Base-by-base conservation (phyloP, 2,113 vertebrate species). In the Cyphomyrus discorhynchus region DNA sequence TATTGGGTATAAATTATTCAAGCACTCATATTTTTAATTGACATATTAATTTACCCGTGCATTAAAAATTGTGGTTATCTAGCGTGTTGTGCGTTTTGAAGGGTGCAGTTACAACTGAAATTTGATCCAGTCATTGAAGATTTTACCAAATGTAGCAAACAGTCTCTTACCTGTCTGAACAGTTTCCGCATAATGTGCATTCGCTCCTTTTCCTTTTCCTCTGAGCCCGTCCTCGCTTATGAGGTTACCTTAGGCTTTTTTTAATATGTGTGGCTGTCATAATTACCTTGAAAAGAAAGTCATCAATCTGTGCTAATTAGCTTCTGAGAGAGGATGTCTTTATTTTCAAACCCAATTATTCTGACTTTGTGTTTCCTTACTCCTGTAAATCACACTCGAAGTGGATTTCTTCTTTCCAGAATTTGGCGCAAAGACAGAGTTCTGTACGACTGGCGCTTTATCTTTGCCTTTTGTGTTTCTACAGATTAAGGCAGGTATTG, bases 291-390 rank as follows among this genome's bases (percentile, higher is more conserved):
- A 52, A 89, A 82, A 53, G 45, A 46, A 89, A 87, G 85, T 53
- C 85, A 89, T 89, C 88, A 52, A 47, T 89, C 88, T 83, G 88
- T 56, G 88, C 74, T 89, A 89, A 89, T 89, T 89, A 83, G 49
- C 88, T 89, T 53, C 88, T 82, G 74, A 42, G 31, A 46, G 88
- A 80, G 13, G 66, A 89, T 49, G 47, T 52, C 88, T 89, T 82
- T 89, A 82, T 74, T 89, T 89, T 53, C 74, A 89, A 89, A 89
- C 47, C 88, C 74, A 89, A 83, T 89, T 53, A 89, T 74, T 82
- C 74, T 24, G 49, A 39, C 88, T 83, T 89, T 27, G 27, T 82
- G 52, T 49, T 53, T 89, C 35, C 74, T 21, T 24, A 42, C n/a
- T 50, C 74, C 31, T 47, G 47, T 89, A 53, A 89, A 89, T 82